Conservation (phyloP, 2,888 invertebrate species). For the Hemithea aestivaria region DNA sequence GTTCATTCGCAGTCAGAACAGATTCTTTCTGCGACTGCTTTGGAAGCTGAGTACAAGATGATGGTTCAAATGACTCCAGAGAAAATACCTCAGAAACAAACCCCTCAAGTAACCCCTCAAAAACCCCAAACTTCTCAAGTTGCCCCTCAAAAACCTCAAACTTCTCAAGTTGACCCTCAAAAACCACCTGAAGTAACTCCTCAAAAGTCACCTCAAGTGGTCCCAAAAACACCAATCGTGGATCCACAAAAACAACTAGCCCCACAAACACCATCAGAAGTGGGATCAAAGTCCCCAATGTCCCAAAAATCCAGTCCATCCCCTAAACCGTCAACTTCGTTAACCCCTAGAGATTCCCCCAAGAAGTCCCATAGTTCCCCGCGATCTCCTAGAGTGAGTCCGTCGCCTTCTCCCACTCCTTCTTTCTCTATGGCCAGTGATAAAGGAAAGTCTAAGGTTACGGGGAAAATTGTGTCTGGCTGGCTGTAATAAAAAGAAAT, state of each 20-base stretch:
- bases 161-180: background rate
- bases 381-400: slow-evolving; percentile 56
- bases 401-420: slow-evolving; percentile 53
- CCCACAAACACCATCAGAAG: background rate
- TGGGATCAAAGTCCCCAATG: background rate
- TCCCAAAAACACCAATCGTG: background rate
- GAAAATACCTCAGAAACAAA: background rate
- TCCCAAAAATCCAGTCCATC: slow-evolving; percentile 2
- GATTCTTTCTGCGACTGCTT: slow-evolving; percentile 59
- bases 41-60: slow-evolving; percentile 50
- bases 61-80: slow-evolving; percentile 11
- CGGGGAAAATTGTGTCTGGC: slow-evolving; percentile 85
- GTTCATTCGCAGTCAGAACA: slow-evolving; percentile 46
- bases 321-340: slow-evolving; percentile 18
- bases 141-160: background rate
- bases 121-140: background rate
- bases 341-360: slow-evolving; percentile 19
- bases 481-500: slow-evolving; percentile 80
- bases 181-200: background rate
- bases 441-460: slow-evolving; percentile 85
- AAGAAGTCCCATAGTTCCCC: slow-evolving; percentile 31
- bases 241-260: background rate
- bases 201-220: background rate
- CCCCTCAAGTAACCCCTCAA: background rate
- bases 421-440: slow-evolving; percentile 48